phyloP scores from a whole-genome alignment of 2,797 vertebrate species.

The Chanos chanos region DNA sequence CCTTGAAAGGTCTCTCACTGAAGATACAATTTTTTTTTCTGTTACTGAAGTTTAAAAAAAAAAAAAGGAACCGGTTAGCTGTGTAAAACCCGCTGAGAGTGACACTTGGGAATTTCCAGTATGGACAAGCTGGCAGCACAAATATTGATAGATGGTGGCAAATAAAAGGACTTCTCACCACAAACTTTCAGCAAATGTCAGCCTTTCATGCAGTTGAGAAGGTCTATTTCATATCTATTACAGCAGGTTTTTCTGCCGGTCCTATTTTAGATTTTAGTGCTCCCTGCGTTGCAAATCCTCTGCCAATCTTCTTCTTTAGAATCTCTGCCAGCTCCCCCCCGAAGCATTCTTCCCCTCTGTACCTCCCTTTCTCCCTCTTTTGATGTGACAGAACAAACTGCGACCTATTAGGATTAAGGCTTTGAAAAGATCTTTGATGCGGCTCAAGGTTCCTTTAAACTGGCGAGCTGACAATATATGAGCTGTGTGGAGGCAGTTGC shows the following conservation, averaged over 20 bases:
- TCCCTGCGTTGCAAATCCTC: conserved; percentile 78
- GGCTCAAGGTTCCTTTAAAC: conserved; percentile 82
- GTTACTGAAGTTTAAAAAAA: conserved; percentile 47
- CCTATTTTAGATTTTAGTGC: conserved; percentile 81
- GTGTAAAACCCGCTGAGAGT: conserved; percentile 70
- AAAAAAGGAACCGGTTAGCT: conserved; percentile 65
- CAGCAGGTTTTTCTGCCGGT: conserved; percentile 79
- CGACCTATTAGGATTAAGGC: conserved; percentile 86
- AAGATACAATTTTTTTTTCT: conserved; percentile 63
- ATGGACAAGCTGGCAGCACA: conserved; percentile 78
- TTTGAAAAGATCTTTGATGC: conserved; percentile 87
- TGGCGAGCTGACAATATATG: conserved; percentile 81
- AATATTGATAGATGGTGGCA: conserved; percentile 73
- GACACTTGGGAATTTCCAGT: conserved; percentile 78
- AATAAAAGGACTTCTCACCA: conserved; percentile 79
- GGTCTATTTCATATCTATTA: conserved; percentile 85
- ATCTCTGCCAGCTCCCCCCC: conserved; percentile 72
- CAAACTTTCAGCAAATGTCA: conserved; percentile 84
- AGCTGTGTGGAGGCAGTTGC: conserved; percentile 77
- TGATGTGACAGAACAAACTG: conserved; percentile 87
- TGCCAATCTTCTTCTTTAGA: conserved; percentile 84
- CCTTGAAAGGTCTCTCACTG: conserved; percentile 62
- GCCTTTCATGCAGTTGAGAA: conserved; percentile 82
- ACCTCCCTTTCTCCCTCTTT: conserved; percentile 69
- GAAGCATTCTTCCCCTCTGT: conserved; percentile 73